Conservation (phyloP, 2,888 invertebrate species). For the Bellardia bayeri region DNA sequence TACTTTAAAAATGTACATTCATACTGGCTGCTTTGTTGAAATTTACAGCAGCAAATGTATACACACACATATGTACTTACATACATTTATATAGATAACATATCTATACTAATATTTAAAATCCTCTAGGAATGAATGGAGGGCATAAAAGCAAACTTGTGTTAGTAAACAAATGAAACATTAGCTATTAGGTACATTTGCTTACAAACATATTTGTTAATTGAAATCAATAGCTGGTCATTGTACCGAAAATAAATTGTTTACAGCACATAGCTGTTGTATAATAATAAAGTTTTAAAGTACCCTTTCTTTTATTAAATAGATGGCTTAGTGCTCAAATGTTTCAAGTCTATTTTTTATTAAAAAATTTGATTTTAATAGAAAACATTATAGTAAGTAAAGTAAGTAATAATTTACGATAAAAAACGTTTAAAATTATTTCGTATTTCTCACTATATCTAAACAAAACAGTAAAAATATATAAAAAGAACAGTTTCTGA, state of each 20-base stretch:
- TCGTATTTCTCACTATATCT: no score
- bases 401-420: no score
- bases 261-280: neutral
- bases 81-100: neutral
- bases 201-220: slow-evolving; percentile 62
- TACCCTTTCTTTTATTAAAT: neutral
- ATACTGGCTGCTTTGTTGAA: slow-evolving; percentile 45
- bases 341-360: no score
- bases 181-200: slow-evolving; percentile 57
- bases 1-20: slow-evolving; percentile 50
- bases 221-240: slow-evolving; percentile 70
- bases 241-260: slow-evolving; percentile 28
- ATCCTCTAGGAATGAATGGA: neutral
- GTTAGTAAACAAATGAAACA: slow-evolving; percentile 58
- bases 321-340: no score
- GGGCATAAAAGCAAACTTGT: neutral
- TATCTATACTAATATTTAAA: neutral
- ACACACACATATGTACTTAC: neutral
- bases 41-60: slow-evolving; percentile 30
- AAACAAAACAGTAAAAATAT: no score
- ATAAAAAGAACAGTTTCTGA: no score
- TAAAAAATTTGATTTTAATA: no score
- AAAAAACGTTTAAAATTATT: no score
- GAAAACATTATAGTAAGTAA: no score
- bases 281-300: neutral